Evolutionary conservation across 2,797 vertebrate species (phyloP), one percentile per base, ranked within the genome.

Genomic region (Aeoliscus strigatus): DNA sequence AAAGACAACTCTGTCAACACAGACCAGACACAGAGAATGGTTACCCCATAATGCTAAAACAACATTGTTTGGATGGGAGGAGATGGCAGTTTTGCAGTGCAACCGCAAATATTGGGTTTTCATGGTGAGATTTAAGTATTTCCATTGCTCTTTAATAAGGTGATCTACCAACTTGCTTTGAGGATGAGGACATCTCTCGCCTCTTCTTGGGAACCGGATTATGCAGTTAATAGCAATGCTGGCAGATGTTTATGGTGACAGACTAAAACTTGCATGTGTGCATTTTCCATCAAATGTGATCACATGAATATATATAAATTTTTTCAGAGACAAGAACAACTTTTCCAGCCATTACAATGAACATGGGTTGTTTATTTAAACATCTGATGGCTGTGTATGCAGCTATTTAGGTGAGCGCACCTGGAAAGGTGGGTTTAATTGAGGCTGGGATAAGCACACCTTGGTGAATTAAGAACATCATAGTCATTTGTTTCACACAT

Each of bases 1-100:
- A 82, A 79, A 64, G 41, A 72, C 66, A 79, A 71, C 68, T 63
- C 39, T 55, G 55, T 62, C 59, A 73, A 68, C 64, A 68, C 28
- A 52, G 62, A 66, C 45, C 77, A 79, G 65, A 79, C 51, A 60
- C 47, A 65, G 42, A 48, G 21, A 1, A 5, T 64, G 24, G 51
- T 62, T 73, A 39, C 36, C 29, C 18, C 6, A 21, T 40, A 21
- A 75, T 42, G 60, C 42, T 50, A 64, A 60, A 66, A 51, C 70
- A 60, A 28, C n/a, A 51, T 1, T 26, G 40, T 59, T 68, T 49
- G 61, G 60, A 51, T 50, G 63, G 43, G 45, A 41, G 11, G 16
- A 23, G 51, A 71, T 65, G 59, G 70, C 58, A 65, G 56, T 37
- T 67, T 37, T 81, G 77, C 73, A 38, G 6, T 28, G 6, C 30